phyloP scores from a whole-genome alignment of 2,113 vertebrate species.

The Benitochromis conjunctus region DNA sequence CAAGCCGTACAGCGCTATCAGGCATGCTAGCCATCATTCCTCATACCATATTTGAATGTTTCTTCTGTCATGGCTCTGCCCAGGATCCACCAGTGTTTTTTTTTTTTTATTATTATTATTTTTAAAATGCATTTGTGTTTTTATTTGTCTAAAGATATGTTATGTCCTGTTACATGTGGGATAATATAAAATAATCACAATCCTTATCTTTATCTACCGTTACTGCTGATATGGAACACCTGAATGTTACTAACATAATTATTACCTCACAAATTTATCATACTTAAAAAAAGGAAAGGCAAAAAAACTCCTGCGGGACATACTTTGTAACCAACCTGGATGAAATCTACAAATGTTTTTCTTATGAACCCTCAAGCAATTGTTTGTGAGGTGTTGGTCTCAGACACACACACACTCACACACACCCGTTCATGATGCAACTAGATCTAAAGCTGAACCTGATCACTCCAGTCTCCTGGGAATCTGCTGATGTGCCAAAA shows the following conservation, averaged over 20 bases:
- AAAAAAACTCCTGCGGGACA: not conserved
- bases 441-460: conserved; percentile 58
- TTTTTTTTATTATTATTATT: not conserved
- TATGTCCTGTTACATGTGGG: not conserved
- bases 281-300: not conserved
- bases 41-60: conserved; percentile 38
- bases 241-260: not conserved
- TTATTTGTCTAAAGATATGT: not conserved
- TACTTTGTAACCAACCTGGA: not conserved
- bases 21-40: conserved; percentile 44
- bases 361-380: not conserved
- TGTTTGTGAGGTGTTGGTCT: not conserved
- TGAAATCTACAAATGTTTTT: not conserved
- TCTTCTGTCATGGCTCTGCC: conserved; percentile 46
- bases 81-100: not conserved
- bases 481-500: conserved; percentile 66
- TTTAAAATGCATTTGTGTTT: not conserved
- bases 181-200: not conserved
- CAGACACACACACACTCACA: conserved; percentile 3
- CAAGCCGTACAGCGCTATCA: conserved; percentile 16
- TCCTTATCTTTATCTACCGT: not conserved
- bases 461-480: conserved; percentile 62
- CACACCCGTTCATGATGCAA: conserved; percentile 29
- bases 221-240: not conserved
- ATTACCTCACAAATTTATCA: not conserved